Conservation (phyloP, 2,113 vertebrate species). For the Neotragus moschatus region DNA sequence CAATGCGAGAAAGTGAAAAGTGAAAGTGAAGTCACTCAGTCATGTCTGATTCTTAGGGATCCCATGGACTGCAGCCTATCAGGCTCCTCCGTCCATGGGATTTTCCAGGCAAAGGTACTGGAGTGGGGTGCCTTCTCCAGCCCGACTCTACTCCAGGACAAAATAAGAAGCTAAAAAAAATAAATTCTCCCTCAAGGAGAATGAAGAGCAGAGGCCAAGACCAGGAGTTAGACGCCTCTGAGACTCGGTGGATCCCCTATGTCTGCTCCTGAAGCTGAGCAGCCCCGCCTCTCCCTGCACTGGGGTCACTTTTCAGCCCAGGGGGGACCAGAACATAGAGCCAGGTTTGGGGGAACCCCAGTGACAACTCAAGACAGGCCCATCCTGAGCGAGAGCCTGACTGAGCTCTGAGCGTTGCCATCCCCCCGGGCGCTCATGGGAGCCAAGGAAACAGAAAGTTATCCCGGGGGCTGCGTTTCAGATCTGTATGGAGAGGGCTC, state of each 20-base stretch:
- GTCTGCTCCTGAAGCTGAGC: background rate
- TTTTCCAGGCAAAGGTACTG: too few species aligned
- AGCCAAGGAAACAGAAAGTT: background rate
- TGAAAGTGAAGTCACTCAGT: too few species aligned
- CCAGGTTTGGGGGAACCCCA: accelerated
- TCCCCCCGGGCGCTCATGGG: accelerated
- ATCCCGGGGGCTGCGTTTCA: background rate
- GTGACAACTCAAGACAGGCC: background rate
- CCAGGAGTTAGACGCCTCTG: background rate
- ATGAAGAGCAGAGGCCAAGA: background rate
- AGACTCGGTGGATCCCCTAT: background rate
- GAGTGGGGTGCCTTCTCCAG: too few species aligned
- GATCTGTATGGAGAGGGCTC: accelerated
- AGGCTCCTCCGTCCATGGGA: too few species aligned
- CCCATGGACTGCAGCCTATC: too few species aligned
- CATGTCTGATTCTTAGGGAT: accelerated
- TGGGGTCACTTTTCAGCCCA: background rate
- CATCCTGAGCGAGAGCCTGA: accelerated
- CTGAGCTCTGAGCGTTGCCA: accelerated
- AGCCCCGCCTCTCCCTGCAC: background rate
- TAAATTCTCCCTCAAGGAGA: background rate
- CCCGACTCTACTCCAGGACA: background rate
- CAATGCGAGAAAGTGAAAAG: too few species aligned
- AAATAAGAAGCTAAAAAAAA: background rate
- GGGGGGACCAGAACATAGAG: background rate